Base-by-base conservation (phyloP, 2,888 invertebrate genomes). In the Stenolophus ochropezus region DNA sequence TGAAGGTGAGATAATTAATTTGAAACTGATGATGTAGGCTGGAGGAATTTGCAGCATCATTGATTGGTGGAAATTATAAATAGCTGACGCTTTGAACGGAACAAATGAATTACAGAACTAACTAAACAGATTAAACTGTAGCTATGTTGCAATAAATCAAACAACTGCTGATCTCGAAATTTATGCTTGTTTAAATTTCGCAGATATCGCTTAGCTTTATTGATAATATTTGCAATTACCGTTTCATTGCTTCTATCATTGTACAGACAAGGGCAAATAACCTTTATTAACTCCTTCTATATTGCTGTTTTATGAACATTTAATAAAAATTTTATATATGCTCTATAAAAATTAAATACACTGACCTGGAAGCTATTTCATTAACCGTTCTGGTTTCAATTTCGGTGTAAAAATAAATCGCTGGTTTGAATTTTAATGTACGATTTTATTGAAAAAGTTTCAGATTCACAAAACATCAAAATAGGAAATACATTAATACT, bases 141-240 rank as follows among this genome's bases (percentile, higher is more conserved):
- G 61, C 61, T 61, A 61, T 61, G 61, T 61, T 69, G 65, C 33
- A 33, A 69, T 69, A 69, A 69, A 69, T 69, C 65, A 69, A 27
- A 69, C 65, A 69, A 69, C 18, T 69, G 65, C 65, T 69, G 65
- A 69, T 69, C 33, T 69, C 65, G 61, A 69, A 69, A 69, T 69
- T 69, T 69, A 69, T 69, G 65, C 65, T 69, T 69, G 65, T 69
- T 69, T 33, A 69, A 69, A 69, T 69, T 69, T 69, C 65, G 42
- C 65, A 69, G 65, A 69, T 69, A 69, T 33, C 18, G 61, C 6
- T 23, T 1, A 2, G 33, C 18, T 16, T 16, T 69, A 25, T 33
- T 69, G 65, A 33, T 69, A 69, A 33, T 69, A 69, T 69, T 69
- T 69, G 65, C 65, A 69, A 69, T 69, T 33, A 4, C 1, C n/a